Percentiles rank a stretch among this genome's conserved stretches.
phyloP scores from a whole-genome alignment of 2,797 vertebrate genomes.

The Paratrypauchen microcephalus region DNA sequence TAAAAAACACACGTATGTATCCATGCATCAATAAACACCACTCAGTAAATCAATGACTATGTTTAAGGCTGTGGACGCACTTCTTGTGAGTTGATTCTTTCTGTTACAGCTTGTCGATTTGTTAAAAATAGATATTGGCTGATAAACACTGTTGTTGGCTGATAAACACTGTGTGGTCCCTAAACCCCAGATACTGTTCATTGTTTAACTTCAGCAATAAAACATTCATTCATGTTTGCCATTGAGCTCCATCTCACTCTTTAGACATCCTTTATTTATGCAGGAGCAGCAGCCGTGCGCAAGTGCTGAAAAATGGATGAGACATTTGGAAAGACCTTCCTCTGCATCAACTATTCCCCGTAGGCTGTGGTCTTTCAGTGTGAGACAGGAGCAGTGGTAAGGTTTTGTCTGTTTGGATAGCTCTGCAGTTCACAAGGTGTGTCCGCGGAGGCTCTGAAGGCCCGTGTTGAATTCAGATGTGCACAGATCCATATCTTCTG shows the following conservation, averaged over 20 bases:
- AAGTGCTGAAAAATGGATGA: constrained; percentile 73
- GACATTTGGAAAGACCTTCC: constrained; percentile 55
- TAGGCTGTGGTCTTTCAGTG: constrained; percentile 27
- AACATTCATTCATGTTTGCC: constrained; percentile 71
- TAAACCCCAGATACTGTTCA: constrained; percentile 41
- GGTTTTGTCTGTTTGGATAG: constrained; percentile 12
- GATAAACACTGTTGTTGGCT: not conserved
- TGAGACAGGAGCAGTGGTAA: constrained; percentile 31
- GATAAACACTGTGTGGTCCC: constrained; percentile 19
- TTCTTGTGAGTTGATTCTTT: not conserved
- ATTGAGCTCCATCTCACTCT: constrained; percentile 61
- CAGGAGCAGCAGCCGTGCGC: constrained; percentile 46
- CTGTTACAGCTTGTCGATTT: not conserved
- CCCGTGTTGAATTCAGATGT: constrained; percentile 38
- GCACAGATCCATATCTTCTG: constrained; percentile 29
- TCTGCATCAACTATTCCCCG: constrained; percentile 55
- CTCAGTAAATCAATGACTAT: too few relatives aligned
- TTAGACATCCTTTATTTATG: constrained; percentile 71
- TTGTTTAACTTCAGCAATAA: constrained; percentile 64
- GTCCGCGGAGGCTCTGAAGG: constrained; percentile 26
- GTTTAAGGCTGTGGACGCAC: too few relatives aligned
- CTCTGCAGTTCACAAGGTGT: constrained; percentile 32
- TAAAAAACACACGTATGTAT: too few relatives aligned
- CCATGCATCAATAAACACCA: too few relatives aligned
- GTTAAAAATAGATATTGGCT: not conserved